Conservation (phyloP, 2,888 invertebrate genomes). For the Oscheius sp. region DNA sequence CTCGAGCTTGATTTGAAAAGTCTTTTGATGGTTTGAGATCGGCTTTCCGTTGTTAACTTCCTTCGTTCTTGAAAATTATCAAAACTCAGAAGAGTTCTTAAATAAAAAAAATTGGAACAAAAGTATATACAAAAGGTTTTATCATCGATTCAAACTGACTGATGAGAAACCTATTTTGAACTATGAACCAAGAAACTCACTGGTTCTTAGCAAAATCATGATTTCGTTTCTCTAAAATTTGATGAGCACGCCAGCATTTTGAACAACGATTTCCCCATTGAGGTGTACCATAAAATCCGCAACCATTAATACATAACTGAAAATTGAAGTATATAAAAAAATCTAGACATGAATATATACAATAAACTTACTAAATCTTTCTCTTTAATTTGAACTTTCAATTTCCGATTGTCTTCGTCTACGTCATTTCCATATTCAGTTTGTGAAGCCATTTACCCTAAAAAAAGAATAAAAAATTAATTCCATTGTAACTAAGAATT, state of each 20-base stretch:
- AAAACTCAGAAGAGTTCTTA: slow-evolving; percentile 74
- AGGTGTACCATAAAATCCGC: slow-evolving; percentile 95
- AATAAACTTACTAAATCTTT: slow-evolving; percentile 42
- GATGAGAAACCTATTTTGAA: not conserved
- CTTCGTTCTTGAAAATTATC: slow-evolving; percentile 87
- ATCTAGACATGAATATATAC: not conserved
- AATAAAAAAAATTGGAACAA: slow-evolving; percentile 5
- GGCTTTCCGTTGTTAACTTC: slow-evolving; percentile 74
- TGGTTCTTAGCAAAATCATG: slow-evolving; percentile 68
- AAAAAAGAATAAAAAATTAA: too few species aligned
- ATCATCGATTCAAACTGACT: not conserved
- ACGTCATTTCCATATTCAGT: too few species aligned
- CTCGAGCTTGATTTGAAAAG: slow-evolving; percentile 53
- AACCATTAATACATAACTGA: slow-evolving; percentile 76
- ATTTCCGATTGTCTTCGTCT: slow-evolving; percentile 41
- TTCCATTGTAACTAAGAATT: too few species aligned
- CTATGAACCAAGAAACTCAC: slow-evolving; percentile 14
- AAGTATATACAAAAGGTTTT: slow-evolving; percentile 6
- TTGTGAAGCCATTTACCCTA: too few species aligned
- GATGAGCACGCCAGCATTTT: slow-evolving; percentile 85
- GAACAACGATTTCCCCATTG: slow-evolving; percentile 98
- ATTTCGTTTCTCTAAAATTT: slow-evolving; percentile 69
- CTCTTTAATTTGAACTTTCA: slow-evolving; percentile 48
- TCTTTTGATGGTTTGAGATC: slow-evolving; percentile 51
- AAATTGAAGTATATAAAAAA: slow-evolving; percentile 33